phyloP scores from a whole-genome alignment of 2,888 invertebrate genomes.

The Apotomis betuletana region DNA sequence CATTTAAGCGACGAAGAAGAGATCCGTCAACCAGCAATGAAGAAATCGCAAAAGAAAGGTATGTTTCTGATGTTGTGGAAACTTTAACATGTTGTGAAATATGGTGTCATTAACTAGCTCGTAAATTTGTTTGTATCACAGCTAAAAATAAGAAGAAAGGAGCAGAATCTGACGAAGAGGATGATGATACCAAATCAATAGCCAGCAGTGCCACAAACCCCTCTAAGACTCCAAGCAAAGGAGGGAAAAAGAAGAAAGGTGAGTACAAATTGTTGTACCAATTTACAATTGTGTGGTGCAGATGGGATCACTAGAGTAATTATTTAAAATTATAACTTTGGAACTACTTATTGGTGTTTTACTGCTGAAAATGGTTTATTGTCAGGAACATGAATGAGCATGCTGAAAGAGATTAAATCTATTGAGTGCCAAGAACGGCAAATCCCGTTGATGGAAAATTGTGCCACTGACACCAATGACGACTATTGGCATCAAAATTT shows the following conservation, averaged over 20 bases:
- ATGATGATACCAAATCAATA: conserved; percentile 69
- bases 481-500: too few species aligned
- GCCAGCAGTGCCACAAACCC: conserved; percentile 62
- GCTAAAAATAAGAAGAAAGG: conserved; percentile 77
- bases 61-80: conserved; percentile 28
- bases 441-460: too few species aligned
- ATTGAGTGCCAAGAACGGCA: too few species aligned
- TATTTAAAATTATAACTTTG: too few species aligned
- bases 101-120: background rate
- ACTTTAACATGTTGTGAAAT: conserved; percentile 13
- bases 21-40: conserved; percentile 66
- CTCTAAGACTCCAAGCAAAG: conserved; percentile 61
- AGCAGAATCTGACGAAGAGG: conserved; percentile 72
- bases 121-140: conserved; percentile 47
- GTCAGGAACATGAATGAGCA: too few species aligned
- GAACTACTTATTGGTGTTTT: too few species aligned
- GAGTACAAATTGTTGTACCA: conserved; percentile 20
- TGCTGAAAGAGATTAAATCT: too few species aligned
- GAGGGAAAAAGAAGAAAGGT: conserved; percentile 79
- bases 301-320: too few species aligned
- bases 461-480: too few species aligned
- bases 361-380: too few species aligned
- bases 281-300: too few species aligned
- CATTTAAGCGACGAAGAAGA: conserved; percentile 74
- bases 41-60: conserved; percentile 83